Evolutionary conservation across 2,888 invertebrate genomes (phyloP).

Genomic region (Tinea trinotella): DNA sequence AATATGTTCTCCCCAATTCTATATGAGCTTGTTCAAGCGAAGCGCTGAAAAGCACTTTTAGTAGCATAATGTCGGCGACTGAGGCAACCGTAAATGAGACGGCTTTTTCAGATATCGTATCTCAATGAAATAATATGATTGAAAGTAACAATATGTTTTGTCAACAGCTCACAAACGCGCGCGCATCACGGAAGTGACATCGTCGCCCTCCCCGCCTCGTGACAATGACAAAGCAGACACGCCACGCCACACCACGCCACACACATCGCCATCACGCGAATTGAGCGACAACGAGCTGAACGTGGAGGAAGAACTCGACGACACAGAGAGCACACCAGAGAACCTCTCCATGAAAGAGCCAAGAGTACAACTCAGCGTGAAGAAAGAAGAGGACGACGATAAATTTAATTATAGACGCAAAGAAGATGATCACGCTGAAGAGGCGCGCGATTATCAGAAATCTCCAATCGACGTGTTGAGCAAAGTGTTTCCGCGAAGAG

Average conservation of each 20-base stretch:
- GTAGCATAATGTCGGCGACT: no score
- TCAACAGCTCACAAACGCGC: slow-evolving; percentile 64
- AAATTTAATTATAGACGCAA: slow-evolving; percentile 23
- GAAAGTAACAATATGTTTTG: neutral
- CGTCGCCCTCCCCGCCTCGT: slow-evolving; percentile 52
- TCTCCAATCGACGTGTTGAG: slow-evolving; percentile 91
- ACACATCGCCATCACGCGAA: slow-evolving; percentile 51
- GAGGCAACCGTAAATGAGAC: no score
- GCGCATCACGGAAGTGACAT: slow-evolving; percentile 59
- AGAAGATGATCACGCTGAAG: slow-evolving; percentile 30
- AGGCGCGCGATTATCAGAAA: slow-evolving; percentile 43
- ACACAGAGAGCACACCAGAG: slow-evolving; percentile 77
- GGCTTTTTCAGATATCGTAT: no score
- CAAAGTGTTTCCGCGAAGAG: slow-evolving; percentile 90
- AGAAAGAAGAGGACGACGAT: slow-evolving; percentile 59
- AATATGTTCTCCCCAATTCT: no score
- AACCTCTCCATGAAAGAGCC: slow-evolving; percentile 85
- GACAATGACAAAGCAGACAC: neutral
- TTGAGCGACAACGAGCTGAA: slow-evolving; percentile 67
- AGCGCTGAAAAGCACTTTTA: no score
- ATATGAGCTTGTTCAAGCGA: no score
- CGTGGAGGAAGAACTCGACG: slow-evolving; percentile 71
- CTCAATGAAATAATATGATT: no score
- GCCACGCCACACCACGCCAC: no score
- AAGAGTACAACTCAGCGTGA: slow-evolving; percentile 54